Conservation (phyloP, 2,888 invertebrate species). For the Cheilosia soror region DNA sequence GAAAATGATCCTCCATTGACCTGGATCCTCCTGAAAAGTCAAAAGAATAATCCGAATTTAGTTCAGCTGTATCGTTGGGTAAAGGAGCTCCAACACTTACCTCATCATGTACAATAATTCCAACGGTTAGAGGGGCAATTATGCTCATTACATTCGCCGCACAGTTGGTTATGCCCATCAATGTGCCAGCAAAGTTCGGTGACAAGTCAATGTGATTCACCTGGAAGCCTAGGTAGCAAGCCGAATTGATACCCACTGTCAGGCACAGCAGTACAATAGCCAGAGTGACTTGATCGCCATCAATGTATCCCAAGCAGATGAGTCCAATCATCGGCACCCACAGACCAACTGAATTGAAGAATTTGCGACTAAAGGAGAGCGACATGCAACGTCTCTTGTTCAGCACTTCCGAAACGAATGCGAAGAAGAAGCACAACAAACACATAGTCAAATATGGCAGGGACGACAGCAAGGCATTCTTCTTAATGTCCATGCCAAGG, state of each 20-base stretch:
- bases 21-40: slow-evolving; percentile 85
- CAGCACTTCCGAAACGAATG: slow-evolving; percentile 86
- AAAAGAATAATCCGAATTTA: slow-evolving; percentile 6
- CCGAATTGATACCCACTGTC: slow-evolving; percentile 90
- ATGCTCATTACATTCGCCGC: slow-evolving; percentile 91
- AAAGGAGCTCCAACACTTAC: slow-evolving; percentile 83
- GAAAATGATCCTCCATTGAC: slow-evolving; percentile 91
- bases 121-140: slow-evolving; percentile 90
- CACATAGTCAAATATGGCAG: slow-evolving; percentile 91
- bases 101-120: slow-evolving; percentile 88
- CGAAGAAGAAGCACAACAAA: slow-evolving; percentile 88
- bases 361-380: slow-evolving; percentile 83
- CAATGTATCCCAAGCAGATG: slow-evolving; percentile 86
- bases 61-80: background rate
- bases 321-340: slow-evolving; percentile 89
- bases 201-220: slow-evolving; percentile 94
- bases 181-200: slow-evolving; percentile 91
- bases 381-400: slow-evolving; percentile 80
- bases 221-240: slow-evolving; percentile 91
- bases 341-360: slow-evolving; percentile 86
- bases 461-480: slow-evolving; percentile 89
- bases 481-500: slow-evolving; percentile 88
- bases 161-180: slow-evolving; percentile 93
- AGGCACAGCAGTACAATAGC: slow-evolving; percentile 88
- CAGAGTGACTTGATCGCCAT: slow-evolving; percentile 80